Percentiles rank a stretch among this genome's conserved stretches.
phyloP scores from a whole-genome alignment of 2,888 invertebrate genomes.

The Osmoderma eremita region DNA sequence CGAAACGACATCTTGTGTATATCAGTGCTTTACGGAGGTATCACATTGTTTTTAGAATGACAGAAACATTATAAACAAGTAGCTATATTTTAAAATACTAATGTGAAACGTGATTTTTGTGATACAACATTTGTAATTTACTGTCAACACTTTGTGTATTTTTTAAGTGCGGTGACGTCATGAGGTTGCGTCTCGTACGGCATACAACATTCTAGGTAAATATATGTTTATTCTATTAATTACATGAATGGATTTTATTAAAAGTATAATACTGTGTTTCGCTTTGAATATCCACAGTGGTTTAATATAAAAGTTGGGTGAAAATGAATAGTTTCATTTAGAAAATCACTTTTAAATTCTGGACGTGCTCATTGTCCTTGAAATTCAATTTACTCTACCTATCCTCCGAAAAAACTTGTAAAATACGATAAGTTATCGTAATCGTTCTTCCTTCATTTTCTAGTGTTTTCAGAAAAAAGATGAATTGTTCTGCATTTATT shows the following conservation, averaged over 20 bases:
- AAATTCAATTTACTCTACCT: conserved; percentile 42
- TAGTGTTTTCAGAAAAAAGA: conserved; percentile 13
- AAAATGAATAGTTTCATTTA: conserved; percentile 50
- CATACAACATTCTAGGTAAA: conserved; percentile 57
- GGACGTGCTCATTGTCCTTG: conserved; percentile 39
- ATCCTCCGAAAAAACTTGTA: conserved; percentile 39
- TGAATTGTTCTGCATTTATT: conserved; percentile 5
- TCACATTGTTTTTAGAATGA: conserved; percentile 57
- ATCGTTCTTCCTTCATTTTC: conserved; percentile 30
- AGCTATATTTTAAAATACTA: conserved; percentile 51
- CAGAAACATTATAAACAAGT: conserved; percentile 58
- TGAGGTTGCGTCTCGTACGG: conserved; percentile 63
- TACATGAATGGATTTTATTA: conserved; percentile 19
- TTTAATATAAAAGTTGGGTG: conserved; percentile 50
- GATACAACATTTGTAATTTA: conserved; percentile 50
- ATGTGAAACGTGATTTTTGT: conserved; percentile 51
- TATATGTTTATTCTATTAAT: conserved; percentile 52
- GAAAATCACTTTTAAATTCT: conserved; percentile 44
- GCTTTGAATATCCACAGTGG: conserved; percentile 28
- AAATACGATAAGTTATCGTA: conserved; percentile 32
- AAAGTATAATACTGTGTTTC: conserved; percentile 1
- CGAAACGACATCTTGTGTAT: conserved; percentile 60
- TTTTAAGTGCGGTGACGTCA: conserved; percentile 62
- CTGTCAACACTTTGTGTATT: conserved; percentile 54
- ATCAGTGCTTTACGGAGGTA: conserved; percentile 52